Percentiles rank a stretch among this genome's conserved stretches.
These are phyloP conservation scores for Episyrphus balteatus DNA, from an alignment of 1,140 invertebrate genomes.

Conservation along the genomic window DNA sequence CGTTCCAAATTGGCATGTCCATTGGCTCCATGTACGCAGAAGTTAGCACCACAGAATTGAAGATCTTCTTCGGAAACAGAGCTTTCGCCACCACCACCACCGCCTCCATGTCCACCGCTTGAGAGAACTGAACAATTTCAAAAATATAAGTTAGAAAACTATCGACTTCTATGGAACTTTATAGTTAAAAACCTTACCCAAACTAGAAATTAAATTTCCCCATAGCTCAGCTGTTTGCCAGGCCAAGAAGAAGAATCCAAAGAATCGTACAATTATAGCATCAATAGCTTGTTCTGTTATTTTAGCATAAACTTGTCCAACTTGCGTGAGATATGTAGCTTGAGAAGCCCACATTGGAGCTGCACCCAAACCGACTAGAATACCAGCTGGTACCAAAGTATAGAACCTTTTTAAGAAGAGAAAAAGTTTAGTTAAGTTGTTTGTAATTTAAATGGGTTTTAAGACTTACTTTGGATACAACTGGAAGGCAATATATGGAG, in stretches of 20 bases:
- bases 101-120: conserved; percentile 56
- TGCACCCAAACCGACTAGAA: conserved; percentile 79
- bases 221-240: conserved; percentile 92
- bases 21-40: conserved; percentile 55
- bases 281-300: conserved; percentile 77
- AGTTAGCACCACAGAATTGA: conserved; percentile 68
- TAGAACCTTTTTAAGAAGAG: conserved; percentile 47
- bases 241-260: conserved; percentile 95
- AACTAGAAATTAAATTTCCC: conserved; percentile 94
- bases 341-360: conserved; percentile 95
- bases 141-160: conserved; percentile 7
- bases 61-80: conserved; percentile 43
- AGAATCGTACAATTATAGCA: conserved; percentile 87
- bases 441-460: neutral
- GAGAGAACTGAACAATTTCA: conserved; percentile 57
- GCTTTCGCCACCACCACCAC: conserved; percentile 36
- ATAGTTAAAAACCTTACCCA: conserved; percentile 31
- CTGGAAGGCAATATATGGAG: conserved; percentile 86
- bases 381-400: conserved; percentile 84
- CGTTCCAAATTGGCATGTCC: conserved; percentile 60
- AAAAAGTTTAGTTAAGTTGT: neutral
- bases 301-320: conserved; percentile 78
- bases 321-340: conserved; percentile 89
- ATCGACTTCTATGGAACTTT: neutral
- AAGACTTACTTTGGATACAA: conserved; percentile 57